Evolutionary conservation across 2,113 vertebrate genomes (phyloP).

Genomic region (Cyanistes caeruleus): DNA sequence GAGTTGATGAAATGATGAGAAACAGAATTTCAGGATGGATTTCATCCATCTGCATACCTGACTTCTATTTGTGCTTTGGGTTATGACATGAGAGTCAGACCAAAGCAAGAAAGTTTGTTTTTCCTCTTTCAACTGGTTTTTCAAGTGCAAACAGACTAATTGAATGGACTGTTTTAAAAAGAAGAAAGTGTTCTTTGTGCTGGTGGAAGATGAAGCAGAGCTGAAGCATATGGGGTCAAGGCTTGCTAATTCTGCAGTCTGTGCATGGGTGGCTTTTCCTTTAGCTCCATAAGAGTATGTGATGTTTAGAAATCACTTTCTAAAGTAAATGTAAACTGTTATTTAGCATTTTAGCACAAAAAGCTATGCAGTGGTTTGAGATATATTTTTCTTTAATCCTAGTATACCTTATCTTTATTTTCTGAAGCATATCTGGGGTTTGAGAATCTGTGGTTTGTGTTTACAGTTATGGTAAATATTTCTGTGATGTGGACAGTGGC

Average conservation of each 20-base stretch:
- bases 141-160: constrained; percentile 15
- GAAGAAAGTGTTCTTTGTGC: constrained; percentile 27
- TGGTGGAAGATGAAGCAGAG: neutral
- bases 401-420: neutral
- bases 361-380: neutral
- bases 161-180: neutral
- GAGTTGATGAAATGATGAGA: neutral
- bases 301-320: neutral
- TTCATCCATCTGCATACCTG: neutral
- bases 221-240: neutral
- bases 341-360: neutral
- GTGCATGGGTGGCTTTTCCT: neutral
- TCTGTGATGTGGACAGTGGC: neutral
- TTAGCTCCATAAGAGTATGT: neutral
- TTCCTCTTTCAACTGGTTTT: neutral
- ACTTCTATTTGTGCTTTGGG: neutral
- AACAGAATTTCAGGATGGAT: neutral
- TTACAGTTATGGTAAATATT: neutral
- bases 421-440: neutral
- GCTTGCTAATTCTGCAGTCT: neutral
- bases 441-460: neutral
- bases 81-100: neutral
- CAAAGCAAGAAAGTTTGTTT: constrained; percentile 23
- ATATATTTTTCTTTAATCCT: neutral
- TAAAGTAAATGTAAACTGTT: neutral